Conservation (phyloP, 2,797 vertebrate species). For the Glyptemys insculpta region DNA sequence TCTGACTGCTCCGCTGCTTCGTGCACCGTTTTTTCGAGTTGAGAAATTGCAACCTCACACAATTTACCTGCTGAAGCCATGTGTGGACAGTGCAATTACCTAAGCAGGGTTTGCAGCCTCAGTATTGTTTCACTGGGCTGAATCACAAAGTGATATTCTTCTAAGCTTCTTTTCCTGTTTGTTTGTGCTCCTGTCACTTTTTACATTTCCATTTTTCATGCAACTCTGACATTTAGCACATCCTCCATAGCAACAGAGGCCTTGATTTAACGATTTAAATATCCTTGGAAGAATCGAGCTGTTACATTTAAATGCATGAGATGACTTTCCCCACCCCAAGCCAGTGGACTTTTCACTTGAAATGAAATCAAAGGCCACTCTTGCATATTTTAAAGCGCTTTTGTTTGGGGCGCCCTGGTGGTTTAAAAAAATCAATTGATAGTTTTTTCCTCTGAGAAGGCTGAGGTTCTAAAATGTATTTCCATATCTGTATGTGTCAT, state of each 20-base stretch:
- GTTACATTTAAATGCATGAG: constrained; percentile 3
- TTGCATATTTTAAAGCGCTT: constrained; percentile 1
- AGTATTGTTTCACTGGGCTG: background rate
- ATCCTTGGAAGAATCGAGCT: background rate
- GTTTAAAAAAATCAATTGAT: background rate
- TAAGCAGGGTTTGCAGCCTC: background rate
- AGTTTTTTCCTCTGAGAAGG: constrained; percentile 3
- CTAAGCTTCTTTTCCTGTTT: background rate
- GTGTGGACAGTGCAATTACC: background rate
- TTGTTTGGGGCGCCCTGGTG: background rate
- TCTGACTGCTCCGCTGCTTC: background rate
- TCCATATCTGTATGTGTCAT: background rate
- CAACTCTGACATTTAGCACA: constrained; percentile 9
- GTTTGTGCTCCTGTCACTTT: constrained; percentile 10
- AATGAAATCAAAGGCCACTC: constrained; percentile 40
- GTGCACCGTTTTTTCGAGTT: background rate
- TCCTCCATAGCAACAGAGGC: background rate
- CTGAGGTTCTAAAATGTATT: constrained; percentile 7
- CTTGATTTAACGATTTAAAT: constrained; percentile 1
- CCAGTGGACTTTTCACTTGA: constrained; percentile 28
- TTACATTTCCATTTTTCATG: constrained; percentile 13
- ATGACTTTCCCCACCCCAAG: background rate
- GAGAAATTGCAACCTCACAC: background rate
- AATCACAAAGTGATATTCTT: background rate
- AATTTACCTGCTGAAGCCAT: background rate